These are phyloP conservation scores for Scaptomyza tumidula DNA, from an alignment of 2,888 invertebrate genomes.

Conservation along the genomic window DNA sequence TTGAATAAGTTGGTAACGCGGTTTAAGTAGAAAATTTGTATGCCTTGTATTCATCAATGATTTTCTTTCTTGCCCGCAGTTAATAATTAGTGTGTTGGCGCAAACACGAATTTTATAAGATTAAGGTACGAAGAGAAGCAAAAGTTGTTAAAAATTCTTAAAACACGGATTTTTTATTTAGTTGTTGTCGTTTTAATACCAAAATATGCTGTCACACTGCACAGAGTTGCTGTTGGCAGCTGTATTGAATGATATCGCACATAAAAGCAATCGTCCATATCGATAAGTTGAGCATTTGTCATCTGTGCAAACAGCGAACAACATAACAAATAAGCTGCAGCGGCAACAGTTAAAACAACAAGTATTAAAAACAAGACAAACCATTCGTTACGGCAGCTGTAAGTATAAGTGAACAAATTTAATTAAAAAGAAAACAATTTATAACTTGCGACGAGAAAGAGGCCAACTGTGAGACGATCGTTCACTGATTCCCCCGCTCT, in stretches of 20 bases:
- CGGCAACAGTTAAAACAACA: conserved; percentile 48
- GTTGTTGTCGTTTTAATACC: not conserved
- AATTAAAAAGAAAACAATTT: not conserved
- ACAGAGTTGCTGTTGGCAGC: conserved; percentile 6
- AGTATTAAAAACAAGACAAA: conserved; percentile 33
- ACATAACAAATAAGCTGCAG: conserved; percentile 41
- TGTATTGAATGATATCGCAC: conserved; percentile 11
- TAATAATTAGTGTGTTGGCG: too few species aligned
- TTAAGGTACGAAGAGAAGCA: too few species aligned
- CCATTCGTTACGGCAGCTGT: conserved; percentile 56
- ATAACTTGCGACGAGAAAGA: not conserved
- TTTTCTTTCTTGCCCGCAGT: too few species aligned
- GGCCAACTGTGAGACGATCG: conserved; percentile 5
- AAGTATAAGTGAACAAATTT: conserved; percentile 39
- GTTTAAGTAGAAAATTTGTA: not conserved
- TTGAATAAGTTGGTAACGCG: conserved; percentile 18
- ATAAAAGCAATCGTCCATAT: conserved; percentile 46
- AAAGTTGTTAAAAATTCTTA: too few species aligned
- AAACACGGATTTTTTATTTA: too few species aligned
- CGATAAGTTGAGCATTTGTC: conserved; percentile 50
- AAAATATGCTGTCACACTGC: not conserved
- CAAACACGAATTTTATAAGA: too few species aligned
- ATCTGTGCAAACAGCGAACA: conserved; percentile 55
- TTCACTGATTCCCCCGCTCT: not conserved
- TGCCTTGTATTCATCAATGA: not conserved